A percentile compares a stretch with the other conserved stretches of the same genome.
phyloP scores from a whole-genome alignment of 2,888 invertebrate genomes.

The Macaria liturata region DNA sequence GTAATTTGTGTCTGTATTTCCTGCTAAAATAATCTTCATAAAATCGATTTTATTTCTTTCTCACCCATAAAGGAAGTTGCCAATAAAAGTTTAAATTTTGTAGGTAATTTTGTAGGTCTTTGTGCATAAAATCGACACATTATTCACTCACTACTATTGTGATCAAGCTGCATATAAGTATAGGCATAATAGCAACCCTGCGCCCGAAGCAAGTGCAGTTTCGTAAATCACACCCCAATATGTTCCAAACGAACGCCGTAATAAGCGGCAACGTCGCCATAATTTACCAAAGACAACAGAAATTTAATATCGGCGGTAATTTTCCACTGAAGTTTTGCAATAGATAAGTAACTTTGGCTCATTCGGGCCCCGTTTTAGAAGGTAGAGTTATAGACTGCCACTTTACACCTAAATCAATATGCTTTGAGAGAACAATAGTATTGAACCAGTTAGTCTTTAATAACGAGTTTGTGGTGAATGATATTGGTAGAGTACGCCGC shows the following conservation, averaged over 20 bases:
- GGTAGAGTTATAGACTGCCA: slow-evolving; percentile 61
- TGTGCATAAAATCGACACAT: no score
- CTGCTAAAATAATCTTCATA: no score
- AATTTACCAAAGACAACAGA: slow-evolving; percentile 74
- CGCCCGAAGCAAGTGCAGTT: not conserved
- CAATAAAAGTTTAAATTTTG: no score
- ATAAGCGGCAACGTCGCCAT: slow-evolving; percentile 58
- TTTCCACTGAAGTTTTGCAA: slow-evolving; percentile 73
- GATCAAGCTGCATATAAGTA: no score
- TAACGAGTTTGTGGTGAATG: slow-evolving; percentile 41
- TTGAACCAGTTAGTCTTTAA: slow-evolving; percentile 39
- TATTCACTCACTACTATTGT: no score
- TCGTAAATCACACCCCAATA: slow-evolving; percentile 46
- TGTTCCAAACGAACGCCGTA: slow-evolving; percentile 53
- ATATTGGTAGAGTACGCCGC: slow-evolving; percentile 30
- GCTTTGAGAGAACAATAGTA: slow-evolving; percentile 59
- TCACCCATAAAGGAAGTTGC: no score
- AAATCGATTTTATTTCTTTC: no score
- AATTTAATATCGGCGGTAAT: slow-evolving; percentile 77
- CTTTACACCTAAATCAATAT: slow-evolving; percentile 66
- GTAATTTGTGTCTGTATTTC: no score
- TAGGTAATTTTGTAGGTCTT: no score
- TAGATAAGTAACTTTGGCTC: slow-evolving; percentile 68
- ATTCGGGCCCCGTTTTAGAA: slow-evolving; percentile 53
- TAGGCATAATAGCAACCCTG: no score